These are phyloP conservation scores for Cecropterus lyciades DNA, from an alignment of 1,140 invertebrate genomes.

Conservation along the genomic window DNA sequence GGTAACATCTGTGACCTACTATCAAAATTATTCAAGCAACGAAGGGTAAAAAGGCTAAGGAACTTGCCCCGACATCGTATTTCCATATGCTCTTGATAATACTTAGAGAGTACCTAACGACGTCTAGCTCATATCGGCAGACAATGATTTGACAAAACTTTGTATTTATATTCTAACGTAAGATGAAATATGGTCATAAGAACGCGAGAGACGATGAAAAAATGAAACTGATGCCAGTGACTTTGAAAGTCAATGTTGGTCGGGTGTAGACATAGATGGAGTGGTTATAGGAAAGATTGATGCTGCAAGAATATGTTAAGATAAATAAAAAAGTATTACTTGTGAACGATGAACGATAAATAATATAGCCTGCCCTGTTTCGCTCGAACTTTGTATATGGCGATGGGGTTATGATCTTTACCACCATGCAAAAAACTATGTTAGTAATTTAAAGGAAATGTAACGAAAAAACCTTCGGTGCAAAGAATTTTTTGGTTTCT, in stretches of 20 bases:
- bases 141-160: slow-evolving; percentile 40
- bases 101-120: slow-evolving; percentile 28
- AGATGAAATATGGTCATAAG: slow-evolving; percentile 25
- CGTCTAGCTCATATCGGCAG: slow-evolving; percentile 32
- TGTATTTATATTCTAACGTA: slow-evolving; percentile 33
- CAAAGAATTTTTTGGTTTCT: no score
- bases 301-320: not conserved
- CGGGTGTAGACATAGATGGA: not conserved
- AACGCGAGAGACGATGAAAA: slow-evolving; percentile 24
- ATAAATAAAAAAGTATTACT: not conserved
- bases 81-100: slow-evolving; percentile 28
- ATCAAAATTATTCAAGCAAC: slow-evolving; percentile 22
- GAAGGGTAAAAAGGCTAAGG: slow-evolving; percentile 5
- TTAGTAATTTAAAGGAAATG: no score
- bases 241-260: slow-evolving; percentile 12
- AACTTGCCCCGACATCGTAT: slow-evolving; percentile 16
- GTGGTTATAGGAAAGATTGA: not conserved
- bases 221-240: slow-evolving; percentile 11
- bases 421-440: no score
- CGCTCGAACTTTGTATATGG: not conserved
- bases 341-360: no score
- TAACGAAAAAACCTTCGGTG: no score
- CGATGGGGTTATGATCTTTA: no score
- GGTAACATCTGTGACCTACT: slow-evolving; percentile 33
- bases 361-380: no score